Conservation (phyloP, 1,140 invertebrate genomes). For the Proales similis region DNA sequence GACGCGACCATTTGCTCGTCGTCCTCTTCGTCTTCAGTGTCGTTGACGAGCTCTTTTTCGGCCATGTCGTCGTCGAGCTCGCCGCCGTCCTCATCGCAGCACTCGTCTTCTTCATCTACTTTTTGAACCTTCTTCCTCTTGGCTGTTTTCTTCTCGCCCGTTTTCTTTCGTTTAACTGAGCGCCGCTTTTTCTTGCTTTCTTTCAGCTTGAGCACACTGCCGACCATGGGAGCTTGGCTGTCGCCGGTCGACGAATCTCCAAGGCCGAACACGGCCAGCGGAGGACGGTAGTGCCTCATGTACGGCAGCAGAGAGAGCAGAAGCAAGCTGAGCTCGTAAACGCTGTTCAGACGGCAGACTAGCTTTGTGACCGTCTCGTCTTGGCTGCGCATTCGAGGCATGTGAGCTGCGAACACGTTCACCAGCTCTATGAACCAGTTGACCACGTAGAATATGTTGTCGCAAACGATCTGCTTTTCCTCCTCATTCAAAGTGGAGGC, state of each 20-base stretch:
- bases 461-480: conserved; percentile 23
- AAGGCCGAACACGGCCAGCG: conserved; percentile 30
- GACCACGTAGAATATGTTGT: conserved; percentile 22
- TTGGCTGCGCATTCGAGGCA: conserved; percentile 5
- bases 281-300: conserved; percentile 21
- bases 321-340: conserved; percentile 11
- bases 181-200: neutral
- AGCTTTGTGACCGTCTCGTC: neutral
- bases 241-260: conserved; percentile 29
- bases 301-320: neutral
- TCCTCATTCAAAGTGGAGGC: conserved; percentile 9
- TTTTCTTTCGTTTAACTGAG: conserved; percentile 8
- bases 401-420: conserved; percentile 8
- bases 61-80: neutral
- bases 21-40: conserved; percentile 3
- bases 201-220: conserved; percentile 1
- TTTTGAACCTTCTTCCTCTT: conserved; percentile 15
- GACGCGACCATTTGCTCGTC: no score
- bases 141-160: no score
- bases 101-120: neutral
- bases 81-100: neutral
- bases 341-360: neutral
- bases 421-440: conserved; percentile 36
- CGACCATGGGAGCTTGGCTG: conserved; percentile 4
- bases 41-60: conserved; percentile 3